A percentile compares a stretch with the other conserved stretches of the same genome.
Conservation (phyloP, 2,888 invertebrate genomes). For the Zelleria hepariella region DNA sequence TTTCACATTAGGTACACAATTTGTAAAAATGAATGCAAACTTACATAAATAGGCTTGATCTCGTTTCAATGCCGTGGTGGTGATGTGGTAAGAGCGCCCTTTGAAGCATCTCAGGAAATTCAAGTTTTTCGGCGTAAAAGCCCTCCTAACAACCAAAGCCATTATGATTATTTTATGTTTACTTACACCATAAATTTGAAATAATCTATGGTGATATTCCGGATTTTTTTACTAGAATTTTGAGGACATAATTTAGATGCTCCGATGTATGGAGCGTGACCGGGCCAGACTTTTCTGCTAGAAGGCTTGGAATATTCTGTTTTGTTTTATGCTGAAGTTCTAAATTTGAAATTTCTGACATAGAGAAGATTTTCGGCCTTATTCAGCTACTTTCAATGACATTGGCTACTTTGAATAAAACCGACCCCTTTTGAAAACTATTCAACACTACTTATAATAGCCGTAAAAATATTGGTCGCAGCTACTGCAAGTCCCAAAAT, state of each 20-base stretch:
- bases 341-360: background rate
- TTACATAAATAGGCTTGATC: background rate
- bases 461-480: too few species aligned
- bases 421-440: background rate
- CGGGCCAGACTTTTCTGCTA: background rate
- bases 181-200: background rate
- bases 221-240: background rate
- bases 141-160: background rate
- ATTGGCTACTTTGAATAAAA: background rate
- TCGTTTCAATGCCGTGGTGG: background rate
- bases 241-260: background rate
- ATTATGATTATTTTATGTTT: background rate
- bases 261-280: background rate
- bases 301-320: background rate
- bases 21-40: background rate
- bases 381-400: background rate
- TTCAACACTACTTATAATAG: too few species aligned
- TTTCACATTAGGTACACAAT: background rate
- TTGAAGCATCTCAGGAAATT: background rate
- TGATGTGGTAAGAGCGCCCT: background rate
- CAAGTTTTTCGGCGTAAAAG: background rate
- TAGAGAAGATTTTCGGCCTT: background rate
- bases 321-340: background rate
- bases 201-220: background rate
- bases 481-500: too few species aligned